Evolutionary conservation across 2,113 vertebrate species (phyloP).

Genomic region (Gymnarchus niloticus): DNA sequence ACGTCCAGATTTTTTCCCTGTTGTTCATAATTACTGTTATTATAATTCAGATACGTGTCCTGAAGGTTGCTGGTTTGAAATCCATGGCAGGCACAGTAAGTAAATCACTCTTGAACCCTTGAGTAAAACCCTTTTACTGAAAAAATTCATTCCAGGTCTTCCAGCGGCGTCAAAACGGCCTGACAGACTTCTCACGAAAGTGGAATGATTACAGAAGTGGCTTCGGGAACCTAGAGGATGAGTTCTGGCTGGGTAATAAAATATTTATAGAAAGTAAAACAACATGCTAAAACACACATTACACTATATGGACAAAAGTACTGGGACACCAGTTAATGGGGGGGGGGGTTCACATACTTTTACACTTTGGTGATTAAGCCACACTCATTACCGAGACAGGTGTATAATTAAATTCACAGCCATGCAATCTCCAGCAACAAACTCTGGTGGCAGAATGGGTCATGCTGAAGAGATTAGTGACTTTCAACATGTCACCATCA

Average conservation of each 20-base stretch:
- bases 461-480: too few relatives aligned
- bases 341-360: too few relatives aligned
- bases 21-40: too few relatives aligned
- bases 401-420: too few relatives aligned
- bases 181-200: conserved; percentile 92
- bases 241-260: conserved; percentile 91
- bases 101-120: background rate
- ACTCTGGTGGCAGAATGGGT: too few relatives aligned
- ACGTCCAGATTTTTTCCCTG: too few relatives aligned
- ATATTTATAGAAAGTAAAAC: background rate
- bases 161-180: conserved; percentile 89
- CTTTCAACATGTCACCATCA: too few relatives aligned
- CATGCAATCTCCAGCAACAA: too few relatives aligned
- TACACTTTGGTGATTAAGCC: too few relatives aligned
- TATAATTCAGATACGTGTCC: background rate
- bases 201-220: conserved; percentile 88
- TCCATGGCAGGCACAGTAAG: background rate
- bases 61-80: background rate
- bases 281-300: background rate
- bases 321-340: too few relatives aligned
- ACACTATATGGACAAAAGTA: too few relatives aligned
- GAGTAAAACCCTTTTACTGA: background rate
- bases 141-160: conserved; percentile 69
- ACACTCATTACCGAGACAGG: too few relatives aligned
- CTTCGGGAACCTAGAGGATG: conserved; percentile 93